These are phyloP conservation scores for Vultur gryphus DNA, from an alignment of 2,797 vertebrate genomes.

Conservation along the genomic window DNA sequence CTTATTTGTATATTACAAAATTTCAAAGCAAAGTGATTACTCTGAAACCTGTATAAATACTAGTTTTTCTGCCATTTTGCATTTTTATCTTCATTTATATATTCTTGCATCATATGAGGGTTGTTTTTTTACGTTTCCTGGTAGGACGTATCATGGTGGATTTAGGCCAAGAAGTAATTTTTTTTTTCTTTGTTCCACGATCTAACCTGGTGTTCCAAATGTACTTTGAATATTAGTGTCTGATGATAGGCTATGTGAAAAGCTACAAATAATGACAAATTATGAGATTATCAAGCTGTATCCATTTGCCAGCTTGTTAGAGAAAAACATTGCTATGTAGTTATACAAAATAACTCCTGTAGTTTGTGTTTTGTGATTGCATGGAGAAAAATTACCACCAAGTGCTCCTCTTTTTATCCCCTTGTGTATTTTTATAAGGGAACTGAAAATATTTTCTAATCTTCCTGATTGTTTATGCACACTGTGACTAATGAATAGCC, in stretches of 20 bases:
- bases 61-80: not conserved
- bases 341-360: not conserved
- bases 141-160: not conserved
- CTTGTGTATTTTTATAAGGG: not conserved
- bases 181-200: accelerated
- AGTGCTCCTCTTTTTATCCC: not conserved
- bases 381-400: not conserved
- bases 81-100: not conserved
- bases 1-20: not conserved
- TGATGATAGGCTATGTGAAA: not conserved
- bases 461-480: not conserved
- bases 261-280: not conserved
- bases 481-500: not conserved
- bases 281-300: not conserved
- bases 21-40: not conserved
- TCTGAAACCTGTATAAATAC: not conserved
- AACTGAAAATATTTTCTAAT: not conserved
- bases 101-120: not conserved
- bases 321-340: not conserved
- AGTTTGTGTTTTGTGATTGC: not conserved
- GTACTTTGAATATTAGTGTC: not conserved
- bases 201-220: not conserved
- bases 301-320: not conserved
- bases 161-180: not conserved
- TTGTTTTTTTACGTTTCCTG: not conserved